phyloP scores from a whole-genome alignment of 2,113 vertebrate species.

The human region DNA sequence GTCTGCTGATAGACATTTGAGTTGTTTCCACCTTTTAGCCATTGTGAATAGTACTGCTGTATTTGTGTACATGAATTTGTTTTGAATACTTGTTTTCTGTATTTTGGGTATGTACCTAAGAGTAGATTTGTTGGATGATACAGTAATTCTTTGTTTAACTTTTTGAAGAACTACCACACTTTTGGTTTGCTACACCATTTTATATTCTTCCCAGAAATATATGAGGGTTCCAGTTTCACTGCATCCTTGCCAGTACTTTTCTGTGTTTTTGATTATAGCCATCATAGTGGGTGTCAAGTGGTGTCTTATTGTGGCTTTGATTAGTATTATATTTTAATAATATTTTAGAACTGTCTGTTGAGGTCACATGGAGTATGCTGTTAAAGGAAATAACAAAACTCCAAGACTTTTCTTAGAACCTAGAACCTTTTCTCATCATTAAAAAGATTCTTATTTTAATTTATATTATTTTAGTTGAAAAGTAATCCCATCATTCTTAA shows the following conservation, averaged over 20 bases:
- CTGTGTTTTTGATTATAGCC: neutral
- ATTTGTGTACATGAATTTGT: neutral
- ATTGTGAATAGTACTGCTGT: neutral
- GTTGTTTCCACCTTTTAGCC: neutral
- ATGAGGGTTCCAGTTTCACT: neutral
- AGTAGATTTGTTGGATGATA: neutral
- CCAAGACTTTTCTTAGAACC: neutral
- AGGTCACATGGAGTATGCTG: neutral
- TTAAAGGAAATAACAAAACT: conserved; percentile 20
- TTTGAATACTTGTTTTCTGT: neutral
- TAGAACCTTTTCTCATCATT: neutral
- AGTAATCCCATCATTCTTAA: neutral
- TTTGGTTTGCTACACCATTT: neutral
- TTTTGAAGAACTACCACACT: neutral
- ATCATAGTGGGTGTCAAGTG: neutral
- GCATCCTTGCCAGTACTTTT: neutral
- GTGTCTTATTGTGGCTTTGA: neutral
- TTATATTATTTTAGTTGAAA: neutral
- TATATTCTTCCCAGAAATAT: neutral
- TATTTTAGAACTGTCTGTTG: neutral
- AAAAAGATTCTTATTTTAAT: neutral
- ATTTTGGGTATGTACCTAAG: neutral
- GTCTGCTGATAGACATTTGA: neutral
- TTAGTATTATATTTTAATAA: neutral
- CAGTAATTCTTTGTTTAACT: conserved; percentile 5